Evolutionary conservation across 2,797 vertebrate genomes (phyloP).

Genomic region (Lepilemur septentrionalis): DNA sequence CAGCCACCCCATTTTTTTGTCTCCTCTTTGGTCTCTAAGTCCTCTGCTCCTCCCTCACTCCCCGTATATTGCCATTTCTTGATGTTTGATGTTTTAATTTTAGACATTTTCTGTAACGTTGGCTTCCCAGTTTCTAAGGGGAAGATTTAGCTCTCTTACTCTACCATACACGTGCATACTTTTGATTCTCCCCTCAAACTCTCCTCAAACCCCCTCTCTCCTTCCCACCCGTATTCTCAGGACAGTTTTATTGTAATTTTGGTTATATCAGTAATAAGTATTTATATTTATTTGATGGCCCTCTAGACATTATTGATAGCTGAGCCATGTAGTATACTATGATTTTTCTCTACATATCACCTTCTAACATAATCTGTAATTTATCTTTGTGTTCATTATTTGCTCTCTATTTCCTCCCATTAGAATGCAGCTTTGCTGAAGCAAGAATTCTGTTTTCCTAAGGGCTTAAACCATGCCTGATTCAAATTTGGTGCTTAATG

Average conservation of each 20-base stretch:
- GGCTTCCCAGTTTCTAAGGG: background rate
- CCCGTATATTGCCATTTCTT: background rate
- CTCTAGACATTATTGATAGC: background rate
- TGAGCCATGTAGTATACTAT: too few relatives aligned
- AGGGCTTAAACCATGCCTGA: background rate
- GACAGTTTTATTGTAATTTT: background rate
- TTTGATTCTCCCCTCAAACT: background rate
- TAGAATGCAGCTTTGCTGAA: background rate
- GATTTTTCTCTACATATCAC: background rate
- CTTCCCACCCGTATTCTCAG: background rate
- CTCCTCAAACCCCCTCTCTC: background rate
- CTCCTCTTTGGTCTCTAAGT: constrained; percentile 24
- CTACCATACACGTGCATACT: background rate
- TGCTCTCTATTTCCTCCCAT: background rate
- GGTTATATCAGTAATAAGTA: background rate
- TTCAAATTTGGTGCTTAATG: background rate
- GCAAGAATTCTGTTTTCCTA: background rate
- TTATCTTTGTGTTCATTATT: background rate
- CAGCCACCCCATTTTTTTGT: constrained; percentile 59
- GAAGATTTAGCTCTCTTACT: background rate
- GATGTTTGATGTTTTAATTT: background rate
- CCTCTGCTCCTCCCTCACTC: constrained; percentile 59
- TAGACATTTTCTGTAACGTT: background rate
- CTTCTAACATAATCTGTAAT: background rate
- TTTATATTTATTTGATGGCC: background rate